phyloP scores from a whole-genome alignment of 2,113 vertebrate genomes.

The Struthio camelus region DNA sequence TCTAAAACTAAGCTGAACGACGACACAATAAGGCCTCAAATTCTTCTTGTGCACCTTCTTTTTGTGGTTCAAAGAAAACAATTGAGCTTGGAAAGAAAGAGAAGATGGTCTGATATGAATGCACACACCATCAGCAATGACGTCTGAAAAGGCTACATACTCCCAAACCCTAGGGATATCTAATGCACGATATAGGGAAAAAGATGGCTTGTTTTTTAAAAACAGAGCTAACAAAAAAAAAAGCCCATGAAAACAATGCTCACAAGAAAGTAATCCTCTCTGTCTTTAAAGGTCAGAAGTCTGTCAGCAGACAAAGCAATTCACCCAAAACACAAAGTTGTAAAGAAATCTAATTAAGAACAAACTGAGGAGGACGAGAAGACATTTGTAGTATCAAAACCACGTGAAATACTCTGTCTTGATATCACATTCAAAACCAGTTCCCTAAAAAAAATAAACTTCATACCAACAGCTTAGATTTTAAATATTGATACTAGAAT shows the following conservation, averaged over 20 bases:
- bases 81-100: not conserved
- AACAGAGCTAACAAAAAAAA: not conserved
- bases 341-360: constrained; percentile 3
- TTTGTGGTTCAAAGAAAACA: not conserved
- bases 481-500: not conserved
- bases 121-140: not conserved
- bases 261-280: not conserved
- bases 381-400: not conserved
- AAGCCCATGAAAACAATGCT: not conserved
- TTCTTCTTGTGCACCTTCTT: fast-evolving
- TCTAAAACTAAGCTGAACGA: not conserved
- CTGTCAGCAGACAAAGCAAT: not conserved
- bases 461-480: not conserved
- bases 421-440: not conserved
- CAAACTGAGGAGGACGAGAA: not conserved
- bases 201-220: not conserved
- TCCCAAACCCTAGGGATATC: not conserved
- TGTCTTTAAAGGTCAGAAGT: not conserved
- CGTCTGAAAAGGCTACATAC: not conserved
- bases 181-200: not conserved
- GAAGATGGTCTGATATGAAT: not conserved
- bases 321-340: not conserved
- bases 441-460: not conserved
- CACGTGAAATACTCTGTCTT: not conserved
- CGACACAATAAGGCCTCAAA: not conserved